Conservation (phyloP, 53 echinoderm and acorn worm genomes). For the Hippasteria phrygiana region DNA sequence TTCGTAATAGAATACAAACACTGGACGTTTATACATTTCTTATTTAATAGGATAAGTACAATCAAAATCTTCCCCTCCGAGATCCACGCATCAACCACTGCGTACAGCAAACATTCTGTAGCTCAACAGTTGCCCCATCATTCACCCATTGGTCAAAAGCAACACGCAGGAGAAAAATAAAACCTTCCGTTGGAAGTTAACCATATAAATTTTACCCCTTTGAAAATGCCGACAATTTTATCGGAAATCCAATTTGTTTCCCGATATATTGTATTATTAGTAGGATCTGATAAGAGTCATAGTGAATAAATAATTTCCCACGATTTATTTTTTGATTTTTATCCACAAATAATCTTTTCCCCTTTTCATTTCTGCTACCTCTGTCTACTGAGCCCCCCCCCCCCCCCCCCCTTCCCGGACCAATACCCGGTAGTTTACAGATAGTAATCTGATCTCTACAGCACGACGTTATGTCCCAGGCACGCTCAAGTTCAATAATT, state of each 20-base stretch:
- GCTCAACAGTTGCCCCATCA: too few species aligned
- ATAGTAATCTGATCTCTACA: not conserved
- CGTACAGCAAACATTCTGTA: too few species aligned
- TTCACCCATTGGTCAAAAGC: too few species aligned
- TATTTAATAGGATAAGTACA: too few species aligned
- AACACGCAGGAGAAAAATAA: too few species aligned
- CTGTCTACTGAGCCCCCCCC: not conserved
- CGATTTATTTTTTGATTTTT: not conserved
- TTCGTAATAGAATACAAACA: too few species aligned
- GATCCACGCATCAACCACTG: too few species aligned
- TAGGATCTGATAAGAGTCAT: not conserved
- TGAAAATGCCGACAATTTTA: too few species aligned
- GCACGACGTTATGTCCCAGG: not conserved
- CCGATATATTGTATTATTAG: not conserved
- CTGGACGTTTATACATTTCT: too few species aligned
- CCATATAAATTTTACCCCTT: too few species aligned
- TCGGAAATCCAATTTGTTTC: slow-evolving; percentile 11
- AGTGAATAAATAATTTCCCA: not conserved
- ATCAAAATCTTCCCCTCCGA: too few species aligned
- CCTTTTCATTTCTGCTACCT: not conserved
- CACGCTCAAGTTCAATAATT: slow-evolving; percentile 1
- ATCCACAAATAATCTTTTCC: not conserved
- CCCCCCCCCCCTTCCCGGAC: not conserved
- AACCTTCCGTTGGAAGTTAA: too few species aligned
- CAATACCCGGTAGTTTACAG: not conserved